phyloP scores from a whole-genome alignment of 2,888 invertebrate species.

The Leptinotarsa peninsularis region DNA sequence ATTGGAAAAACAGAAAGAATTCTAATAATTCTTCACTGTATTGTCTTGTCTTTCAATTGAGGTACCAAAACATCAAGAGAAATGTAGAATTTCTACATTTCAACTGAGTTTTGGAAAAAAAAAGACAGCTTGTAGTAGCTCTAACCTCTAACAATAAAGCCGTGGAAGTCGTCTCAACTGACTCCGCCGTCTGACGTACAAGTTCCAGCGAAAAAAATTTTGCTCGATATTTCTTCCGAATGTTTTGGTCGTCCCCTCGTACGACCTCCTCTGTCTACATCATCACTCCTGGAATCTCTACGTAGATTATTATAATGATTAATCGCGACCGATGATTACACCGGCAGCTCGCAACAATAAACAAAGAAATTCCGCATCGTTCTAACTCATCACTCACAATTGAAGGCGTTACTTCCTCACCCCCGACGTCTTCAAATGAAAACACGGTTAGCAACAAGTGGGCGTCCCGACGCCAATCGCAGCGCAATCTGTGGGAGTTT shows the following conservation, averaged over 20 bases:
- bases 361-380: slow-evolving; percentile 19
- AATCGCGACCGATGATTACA: slow-evolving; percentile 3
- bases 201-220: too few relatives aligned
- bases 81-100: too few relatives aligned
- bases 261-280: background rate
- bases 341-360: slow-evolving; percentile 19
- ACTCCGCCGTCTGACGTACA: too few relatives aligned
- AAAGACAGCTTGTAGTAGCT: too few relatives aligned
- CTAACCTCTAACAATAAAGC: too few relatives aligned
- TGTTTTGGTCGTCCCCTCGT: background rate
- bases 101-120: too few relatives aligned
- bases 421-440: slow-evolving; percentile 43
- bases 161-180: too few relatives aligned
- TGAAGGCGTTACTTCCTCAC: slow-evolving; percentile 48
- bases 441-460: slow-evolving; percentile 50
- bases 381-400: slow-evolving; percentile 9
- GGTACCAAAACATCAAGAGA: too few relatives aligned
- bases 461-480: slow-evolving; percentile 53
- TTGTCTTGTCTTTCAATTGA: too few relatives aligned
- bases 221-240: background rate
- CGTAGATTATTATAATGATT: background rate
- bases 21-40: too few relatives aligned
- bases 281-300: background rate
- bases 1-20: too few relatives aligned
- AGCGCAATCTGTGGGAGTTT: slow-evolving; percentile 48